Conservation (phyloP, 2,797 vertebrate genomes). For the Clarias pachynema region DNA sequence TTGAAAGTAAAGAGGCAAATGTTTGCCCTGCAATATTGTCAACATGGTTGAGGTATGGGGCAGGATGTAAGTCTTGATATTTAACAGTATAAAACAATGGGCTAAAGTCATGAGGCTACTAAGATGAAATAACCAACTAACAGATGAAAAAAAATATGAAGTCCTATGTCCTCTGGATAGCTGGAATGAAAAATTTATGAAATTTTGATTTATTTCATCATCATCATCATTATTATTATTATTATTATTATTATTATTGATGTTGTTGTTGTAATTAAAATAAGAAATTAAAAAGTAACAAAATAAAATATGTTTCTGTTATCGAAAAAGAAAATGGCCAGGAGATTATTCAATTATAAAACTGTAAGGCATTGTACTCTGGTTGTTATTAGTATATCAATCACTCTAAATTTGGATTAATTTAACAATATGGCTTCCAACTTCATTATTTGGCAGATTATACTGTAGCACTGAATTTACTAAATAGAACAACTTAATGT, state of each 20-base stretch:
- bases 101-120: too few species aligned
- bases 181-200: too few species aligned
- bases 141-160: too few species aligned
- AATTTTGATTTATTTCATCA: too few species aligned
- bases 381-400: background rate
- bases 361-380: background rate
- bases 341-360: background rate
- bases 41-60: too few species aligned
- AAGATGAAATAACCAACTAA: too few species aligned
- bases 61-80: too few species aligned
- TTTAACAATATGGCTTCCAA: background rate
- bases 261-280: background rate
- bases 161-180: too few species aligned
- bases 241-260: background rate
- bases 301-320: background rate
- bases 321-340: background rate
- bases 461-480: background rate
- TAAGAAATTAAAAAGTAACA: background rate
- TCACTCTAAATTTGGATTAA: background rate
- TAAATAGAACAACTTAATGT: background rate
- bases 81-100: too few species aligned
- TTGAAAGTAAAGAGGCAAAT: too few species aligned
- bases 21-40: too few species aligned
- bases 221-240: background rate
- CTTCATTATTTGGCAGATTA: background rate